Evolutionary conservation across 2,797 vertebrate species (phyloP), one percentile per base, ranked within the genome.

Genomic region (Tamandua tetradactyla): DNA sequence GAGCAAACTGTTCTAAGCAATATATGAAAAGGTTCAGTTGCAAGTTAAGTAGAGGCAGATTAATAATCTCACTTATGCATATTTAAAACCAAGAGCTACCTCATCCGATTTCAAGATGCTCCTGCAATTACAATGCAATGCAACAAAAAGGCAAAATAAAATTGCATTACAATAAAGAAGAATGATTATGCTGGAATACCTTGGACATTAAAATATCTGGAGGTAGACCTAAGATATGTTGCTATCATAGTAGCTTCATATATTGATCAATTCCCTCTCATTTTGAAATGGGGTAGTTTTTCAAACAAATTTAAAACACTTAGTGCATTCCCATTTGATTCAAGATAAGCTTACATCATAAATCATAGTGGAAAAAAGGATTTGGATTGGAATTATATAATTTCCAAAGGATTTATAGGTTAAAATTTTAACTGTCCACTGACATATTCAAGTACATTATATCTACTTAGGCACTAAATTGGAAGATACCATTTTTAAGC

Each of bases 101-200:
- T 32, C 23, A 64, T 12, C 40, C 9, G 20, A n/a, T 91, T 55
- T 47, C 12, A 25, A 66, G 18, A 44, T 18, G 4, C 10, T 55
- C 5, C 44, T 62, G 40, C 12, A 62, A n/a, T n/a, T 66, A 71
- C 22, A 86, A 27, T 49, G 49, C n/a, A 75, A 35, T 75, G 42
- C 35, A 80, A 42, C 5, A 5, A 44, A 72, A 17, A n/a, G 83
- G 69, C 15, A 44, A 79, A 27, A 64, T 85, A 32, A 66, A 66
- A 68, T 74, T 7, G 7, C 23, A 42, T 86, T 78, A 52, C 75
- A 17, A 86, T 74, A 82, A 95, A 81, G 40, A 93, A 85, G 64
- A 68, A 66, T 71, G 5, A 44, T 25, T 42, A 57, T 80, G 18
- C 42, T 78, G 62, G 40, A 88, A 44, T 93, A 85, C 59, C 69